Percentiles rank a stretch among this genome's conserved stretches.
Evolutionary conservation across 2,113 vertebrate species (phyloP).

Genomic region (Callionymus lyra): DNA sequence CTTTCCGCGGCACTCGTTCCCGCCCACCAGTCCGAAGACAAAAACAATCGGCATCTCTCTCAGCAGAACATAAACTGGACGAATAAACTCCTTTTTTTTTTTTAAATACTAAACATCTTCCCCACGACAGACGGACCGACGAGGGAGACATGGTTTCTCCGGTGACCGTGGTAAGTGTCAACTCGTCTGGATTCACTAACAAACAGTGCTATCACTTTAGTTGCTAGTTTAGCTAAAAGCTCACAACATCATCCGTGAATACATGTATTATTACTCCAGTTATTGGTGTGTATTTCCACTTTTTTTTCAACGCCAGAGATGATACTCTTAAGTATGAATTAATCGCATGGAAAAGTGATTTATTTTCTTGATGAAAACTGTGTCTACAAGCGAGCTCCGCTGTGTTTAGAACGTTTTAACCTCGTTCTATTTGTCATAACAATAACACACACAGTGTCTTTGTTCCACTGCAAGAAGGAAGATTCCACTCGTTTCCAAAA

Average conservation of each 20-base stretch:
- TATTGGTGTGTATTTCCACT: too few species aligned
- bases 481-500: constrained; percentile 42
- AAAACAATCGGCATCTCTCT: constrained; percentile 63
- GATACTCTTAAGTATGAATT: too few species aligned
- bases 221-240: constrained; percentile 14
- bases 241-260: not conserved
- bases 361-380: not conserved
- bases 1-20: constrained; percentile 37
- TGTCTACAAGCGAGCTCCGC: not conserved
- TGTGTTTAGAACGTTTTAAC: constrained; percentile 17
- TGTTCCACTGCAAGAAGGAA: constrained; percentile 2
- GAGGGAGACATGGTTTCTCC: constrained; percentile 68
- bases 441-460: constrained; percentile 1
- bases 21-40: constrained; percentile 54
- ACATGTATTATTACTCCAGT: not conserved
- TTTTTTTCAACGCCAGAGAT: too few species aligned
- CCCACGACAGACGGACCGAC: not conserved
- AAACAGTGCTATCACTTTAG: not conserved
- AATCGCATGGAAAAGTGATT: too few species aligned
- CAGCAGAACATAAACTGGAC: constrained; percentile 15
- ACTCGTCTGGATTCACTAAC: too few species aligned
- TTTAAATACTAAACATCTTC: not conserved
- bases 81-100: not conserved
- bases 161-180: constrained; percentile 67
- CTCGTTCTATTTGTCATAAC: not conserved